Evolutionary conservation across 2,888 invertebrate genomes (phyloP).

Genomic region (Hydriomena furcata): DNA sequence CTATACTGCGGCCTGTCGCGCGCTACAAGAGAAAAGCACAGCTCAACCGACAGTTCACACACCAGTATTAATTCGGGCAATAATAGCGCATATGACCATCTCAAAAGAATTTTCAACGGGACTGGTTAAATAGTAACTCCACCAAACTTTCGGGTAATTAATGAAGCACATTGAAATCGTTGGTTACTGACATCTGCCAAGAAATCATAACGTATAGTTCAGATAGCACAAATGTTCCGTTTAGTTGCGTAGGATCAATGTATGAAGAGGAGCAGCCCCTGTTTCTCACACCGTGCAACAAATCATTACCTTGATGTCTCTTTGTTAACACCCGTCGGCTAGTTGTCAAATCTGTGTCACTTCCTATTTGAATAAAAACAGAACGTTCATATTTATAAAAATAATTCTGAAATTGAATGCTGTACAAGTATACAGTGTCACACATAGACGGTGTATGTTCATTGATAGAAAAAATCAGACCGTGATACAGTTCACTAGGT

Average conservation of each 20-base stretch:
- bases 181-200: conserved; percentile 21
- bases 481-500: conserved; percentile 4
- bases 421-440: conserved; percentile 71
- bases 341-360: conserved; percentile 49
- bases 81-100: conserved; percentile 35
- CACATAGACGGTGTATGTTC: conserved; percentile 50
- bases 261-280: conserved; percentile 25
- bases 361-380: conserved; percentile 64
- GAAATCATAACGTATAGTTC: conserved; percentile 22
- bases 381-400: conserved; percentile 26
- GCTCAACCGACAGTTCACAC: conserved; percentile 73
- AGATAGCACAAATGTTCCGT: conserved; percentile 30
- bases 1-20: conserved; percentile 69
- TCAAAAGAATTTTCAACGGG: conserved; percentile 33
- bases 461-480: conserved; percentile 28
- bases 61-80: conserved; percentile 46
- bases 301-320: conserved; percentile 68
- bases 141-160: conserved; percentile 30
- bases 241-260: conserved; percentile 17
- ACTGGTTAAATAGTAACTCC: conserved; percentile 34
- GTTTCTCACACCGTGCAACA: conserved; percentile 16
- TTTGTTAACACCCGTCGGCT: conserved; percentile 62
- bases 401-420: conserved; percentile 49
- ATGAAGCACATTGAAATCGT: conserved; percentile 33
- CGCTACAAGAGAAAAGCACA: conserved; percentile 78